These are phyloP conservation scores for Prorops nasuta DNA, from an alignment of 1,140 invertebrate species.

Conservation along the genomic window DNA sequence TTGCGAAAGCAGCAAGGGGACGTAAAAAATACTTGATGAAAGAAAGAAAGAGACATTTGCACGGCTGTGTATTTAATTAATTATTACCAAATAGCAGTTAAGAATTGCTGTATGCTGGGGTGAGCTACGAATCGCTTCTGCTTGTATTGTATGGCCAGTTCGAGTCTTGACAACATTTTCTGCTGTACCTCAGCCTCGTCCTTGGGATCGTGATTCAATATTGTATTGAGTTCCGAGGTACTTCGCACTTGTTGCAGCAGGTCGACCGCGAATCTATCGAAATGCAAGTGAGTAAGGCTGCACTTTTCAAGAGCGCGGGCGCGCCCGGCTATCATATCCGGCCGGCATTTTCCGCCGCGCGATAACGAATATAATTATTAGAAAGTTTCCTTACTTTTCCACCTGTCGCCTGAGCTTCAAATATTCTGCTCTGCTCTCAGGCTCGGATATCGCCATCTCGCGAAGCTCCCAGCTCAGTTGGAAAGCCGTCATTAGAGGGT, in stretches of 20 bases:
- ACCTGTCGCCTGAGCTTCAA: slow-evolving; percentile 78
- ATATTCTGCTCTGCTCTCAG: slow-evolving; percentile 79
- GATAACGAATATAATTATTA: background rate
- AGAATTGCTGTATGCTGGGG: slow-evolving; percentile 87
- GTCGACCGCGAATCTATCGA: slow-evolving; percentile 77
- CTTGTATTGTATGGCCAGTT: slow-evolving; percentile 87
- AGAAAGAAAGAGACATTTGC: background rate
- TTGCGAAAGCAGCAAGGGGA: no score
- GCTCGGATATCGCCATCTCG: slow-evolving; percentile 75
- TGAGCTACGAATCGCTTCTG: slow-evolving; percentile 96
- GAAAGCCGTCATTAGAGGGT: slow-evolving; percentile 83
- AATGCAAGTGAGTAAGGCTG: background rate
- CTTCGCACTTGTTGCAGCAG: slow-evolving; percentile 85
- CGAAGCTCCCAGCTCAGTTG: slow-evolving; percentile 80
- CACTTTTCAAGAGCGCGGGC: no score
- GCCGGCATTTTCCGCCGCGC: no score
- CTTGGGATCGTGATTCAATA: slow-evolving; percentile 82
- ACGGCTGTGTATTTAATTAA: background rate
- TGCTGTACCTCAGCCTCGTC: slow-evolving; percentile 68
- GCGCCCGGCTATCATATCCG: no score
- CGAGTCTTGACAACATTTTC: slow-evolving; percentile 73
- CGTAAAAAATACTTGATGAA: background rate
- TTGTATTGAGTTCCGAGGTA: slow-evolving; percentile 87
- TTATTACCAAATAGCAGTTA: slow-evolving; percentile 78
- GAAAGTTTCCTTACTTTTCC: slow-evolving; percentile 60